phyloP scores from a whole-genome alignment of 2,797 vertebrate species.

The Melanotaenia boesemani region DNA sequence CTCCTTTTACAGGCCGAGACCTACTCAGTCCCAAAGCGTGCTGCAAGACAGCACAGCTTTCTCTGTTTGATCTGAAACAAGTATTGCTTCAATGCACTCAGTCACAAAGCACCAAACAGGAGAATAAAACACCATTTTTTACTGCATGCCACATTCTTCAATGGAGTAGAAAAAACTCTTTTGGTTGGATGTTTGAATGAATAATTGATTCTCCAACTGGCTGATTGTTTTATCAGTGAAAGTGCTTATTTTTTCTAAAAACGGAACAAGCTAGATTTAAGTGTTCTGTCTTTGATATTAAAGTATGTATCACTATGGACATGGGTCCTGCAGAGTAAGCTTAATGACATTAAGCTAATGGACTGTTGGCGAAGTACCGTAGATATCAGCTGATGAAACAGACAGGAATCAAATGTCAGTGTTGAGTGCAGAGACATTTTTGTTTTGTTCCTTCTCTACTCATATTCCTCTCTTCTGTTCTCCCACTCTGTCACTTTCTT shows the following conservation, averaged over 20 bases:
- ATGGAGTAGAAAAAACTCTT: slow-evolving; percentile 21
- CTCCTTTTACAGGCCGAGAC: slow-evolving; percentile 50
- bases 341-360: slow-evolving; percentile 68
- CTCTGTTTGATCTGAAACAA: slow-evolving; percentile 50
- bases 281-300: slow-evolving; percentile 38
- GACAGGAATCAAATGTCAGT: slow-evolving; percentile 52
- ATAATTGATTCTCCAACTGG: slow-evolving; percentile 21
- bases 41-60: slow-evolving; percentile 32
- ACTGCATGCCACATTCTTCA: not conserved
- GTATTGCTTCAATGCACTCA: slow-evolving; percentile 20
- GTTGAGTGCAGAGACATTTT: slow-evolving; percentile 35
- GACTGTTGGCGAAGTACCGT: slow-evolving; percentile 23
- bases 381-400: slow-evolving; percentile 51
- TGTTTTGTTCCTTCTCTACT: slow-evolving; percentile 8
- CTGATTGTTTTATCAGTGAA: slow-evolving; percentile 25
- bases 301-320: slow-evolving; percentile 47
- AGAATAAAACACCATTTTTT: not conserved
- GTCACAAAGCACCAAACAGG: slow-evolving; percentile 31
- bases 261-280: slow-evolving; percentile 21
- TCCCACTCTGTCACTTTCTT: slow-evolving; percentile 9
- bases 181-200: slow-evolving; percentile 22
- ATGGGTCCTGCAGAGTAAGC: slow-evolving; percentile 53
- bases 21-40: slow-evolving; percentile 39
- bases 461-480: slow-evolving; percentile 23
- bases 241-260: slow-evolving; percentile 9